Conservation (phyloP, 2,113 vertebrate genomes). For the Heliornis fulica region DNA sequence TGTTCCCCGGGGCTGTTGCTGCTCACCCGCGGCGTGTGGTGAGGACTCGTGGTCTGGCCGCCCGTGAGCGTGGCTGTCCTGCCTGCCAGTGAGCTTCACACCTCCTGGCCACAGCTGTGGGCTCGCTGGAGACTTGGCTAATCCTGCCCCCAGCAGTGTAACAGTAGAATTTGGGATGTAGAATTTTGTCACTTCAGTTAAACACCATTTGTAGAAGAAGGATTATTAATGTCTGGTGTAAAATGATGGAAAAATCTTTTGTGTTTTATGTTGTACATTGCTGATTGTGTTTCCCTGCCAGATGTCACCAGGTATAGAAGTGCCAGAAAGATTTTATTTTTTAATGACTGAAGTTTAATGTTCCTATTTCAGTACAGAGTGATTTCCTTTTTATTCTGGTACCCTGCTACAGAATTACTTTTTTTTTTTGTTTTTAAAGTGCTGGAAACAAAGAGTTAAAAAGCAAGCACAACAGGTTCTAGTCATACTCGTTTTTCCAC, state of each 20-base stretch:
- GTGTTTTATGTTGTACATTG: neutral
- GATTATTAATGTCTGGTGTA: neutral
- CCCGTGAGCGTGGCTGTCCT: neutral
- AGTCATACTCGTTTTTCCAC: slow-evolving; percentile 68
- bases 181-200: slow-evolving; percentile 1
- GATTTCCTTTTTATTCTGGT: neutral
- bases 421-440: slow-evolving; percentile 13
- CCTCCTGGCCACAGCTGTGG: neutral
- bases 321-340: neutral
- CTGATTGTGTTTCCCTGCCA: neutral
- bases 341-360: neutral
- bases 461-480: slow-evolving; percentile 54
- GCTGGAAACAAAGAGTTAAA: slow-evolving; percentile 66
- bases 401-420: neutral
- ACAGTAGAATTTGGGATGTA: neutral
- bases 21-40: too few relatives aligned
- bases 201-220: neutral
- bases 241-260: neutral
- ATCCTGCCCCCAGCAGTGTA: neutral
- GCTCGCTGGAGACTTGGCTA: neutral
- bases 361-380: neutral
- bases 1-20: too few relatives aligned
- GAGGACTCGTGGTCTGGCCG: too few relatives aligned
- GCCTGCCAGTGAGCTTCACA: slow-evolving; percentile 32
- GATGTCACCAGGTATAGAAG: neutral